phyloP scores from a whole-genome alignment of 53 echinoderm and acorn worm species.

The Crossaster papposus region DNA sequence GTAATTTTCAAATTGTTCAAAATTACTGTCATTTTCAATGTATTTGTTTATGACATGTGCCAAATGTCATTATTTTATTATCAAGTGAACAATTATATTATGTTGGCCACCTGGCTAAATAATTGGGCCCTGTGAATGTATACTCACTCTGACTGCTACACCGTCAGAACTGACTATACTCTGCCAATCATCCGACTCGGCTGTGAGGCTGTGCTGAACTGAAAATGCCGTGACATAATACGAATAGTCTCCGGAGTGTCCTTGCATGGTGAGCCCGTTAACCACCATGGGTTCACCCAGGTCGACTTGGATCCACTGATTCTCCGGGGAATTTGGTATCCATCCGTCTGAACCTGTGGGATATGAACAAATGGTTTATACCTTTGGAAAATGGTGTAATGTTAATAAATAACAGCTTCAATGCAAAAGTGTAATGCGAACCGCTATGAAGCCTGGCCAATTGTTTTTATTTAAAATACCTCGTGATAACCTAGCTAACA shows the following conservation, averaged over 20 bases:
- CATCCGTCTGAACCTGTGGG: neutral
- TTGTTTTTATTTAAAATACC: too few relatives aligned
- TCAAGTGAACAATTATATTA: too few relatives aligned
- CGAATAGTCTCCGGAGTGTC: neutral
- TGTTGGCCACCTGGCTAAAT: too few relatives aligned
- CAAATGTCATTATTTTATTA: too few relatives aligned
- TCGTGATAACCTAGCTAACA: too few relatives aligned
- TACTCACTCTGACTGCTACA: neutral
- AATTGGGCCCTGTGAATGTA: too few relatives aligned
- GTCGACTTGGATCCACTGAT: slow-evolving; percentile 5
- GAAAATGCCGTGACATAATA: neutral
- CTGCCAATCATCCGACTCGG: slow-evolving; percentile 10
- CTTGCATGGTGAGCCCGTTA: neutral
- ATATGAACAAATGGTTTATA: neutral
- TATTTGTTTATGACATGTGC: too few relatives aligned
- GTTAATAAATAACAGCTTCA: neutral
- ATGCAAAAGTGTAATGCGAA: too few relatives aligned
- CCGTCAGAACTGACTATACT: neutral
- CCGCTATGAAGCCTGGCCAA: too few relatives aligned
- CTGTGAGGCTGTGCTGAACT: neutral
- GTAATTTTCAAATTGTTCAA: too few relatives aligned
- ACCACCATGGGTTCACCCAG: neutral
- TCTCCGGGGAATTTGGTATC: neutral
- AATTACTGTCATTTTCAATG: too few relatives aligned
- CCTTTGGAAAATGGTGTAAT: too few relatives aligned